Conservation (phyloP, 2,888 invertebrate genomes). For the Tinea pellionella region DNA sequence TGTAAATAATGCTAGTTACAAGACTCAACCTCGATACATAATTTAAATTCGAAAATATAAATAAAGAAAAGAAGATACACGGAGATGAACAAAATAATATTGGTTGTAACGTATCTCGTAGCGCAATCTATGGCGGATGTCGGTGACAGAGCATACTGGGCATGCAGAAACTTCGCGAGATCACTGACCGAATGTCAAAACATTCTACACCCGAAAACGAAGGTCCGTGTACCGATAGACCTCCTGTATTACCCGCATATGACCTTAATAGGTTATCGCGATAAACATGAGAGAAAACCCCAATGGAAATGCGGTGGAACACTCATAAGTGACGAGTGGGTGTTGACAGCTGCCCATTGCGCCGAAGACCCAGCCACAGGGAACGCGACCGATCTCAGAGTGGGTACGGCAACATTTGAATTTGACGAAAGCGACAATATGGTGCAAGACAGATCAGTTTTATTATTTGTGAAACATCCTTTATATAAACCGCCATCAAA, state of each 20-base stretch:
- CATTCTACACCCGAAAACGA: slow-evolving; percentile 35
- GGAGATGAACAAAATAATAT: not conserved
- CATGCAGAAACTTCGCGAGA: slow-evolving; percentile 45
- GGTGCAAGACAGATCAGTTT: slow-evolving; percentile 62
- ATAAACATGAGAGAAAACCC: slow-evolving; percentile 21
- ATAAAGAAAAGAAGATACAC: not conserved
- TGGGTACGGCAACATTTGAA: slow-evolving; percentile 67
- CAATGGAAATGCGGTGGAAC: slow-evolving; percentile 60
- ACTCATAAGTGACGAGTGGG: slow-evolving; percentile 49
- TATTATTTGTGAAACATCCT: slow-evolving; percentile 61
- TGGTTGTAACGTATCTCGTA: not conserved
- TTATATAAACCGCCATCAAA: slow-evolving; percentile 65
- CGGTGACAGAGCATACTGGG: slow-evolving; percentile 46
- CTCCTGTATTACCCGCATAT: slow-evolving; percentile 72
- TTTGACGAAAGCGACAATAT: slow-evolving; percentile 56
- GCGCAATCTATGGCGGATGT: slow-evolving; percentile 16
- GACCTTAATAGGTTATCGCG: slow-evolving; percentile 61
- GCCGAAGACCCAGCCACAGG: slow-evolving; percentile 50
- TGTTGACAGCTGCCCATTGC: slow-evolving; percentile 60
- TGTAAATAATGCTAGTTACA: not conserved
- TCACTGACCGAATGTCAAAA: slow-evolving; percentile 59
- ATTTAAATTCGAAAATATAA: not conserved
- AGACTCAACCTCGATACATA: not conserved
- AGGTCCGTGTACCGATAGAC: slow-evolving; percentile 53
- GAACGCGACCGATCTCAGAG: slow-evolving; percentile 55